Conservation (phyloP, 2,888 invertebrate species). For the Sinhomidia bicolor region DNA sequence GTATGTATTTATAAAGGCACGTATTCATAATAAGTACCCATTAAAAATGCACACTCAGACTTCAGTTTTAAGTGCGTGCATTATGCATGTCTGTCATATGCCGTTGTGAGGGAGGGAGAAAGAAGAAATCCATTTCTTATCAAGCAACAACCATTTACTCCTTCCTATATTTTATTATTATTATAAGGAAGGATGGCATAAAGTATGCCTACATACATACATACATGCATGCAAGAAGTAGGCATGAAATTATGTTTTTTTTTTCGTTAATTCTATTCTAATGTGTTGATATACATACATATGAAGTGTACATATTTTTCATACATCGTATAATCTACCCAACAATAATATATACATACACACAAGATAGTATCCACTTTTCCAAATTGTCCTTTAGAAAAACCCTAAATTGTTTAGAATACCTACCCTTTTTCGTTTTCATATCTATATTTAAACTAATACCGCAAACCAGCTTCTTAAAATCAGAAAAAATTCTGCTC, state of each 20-base stretch:
- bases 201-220: too few relatives aligned
- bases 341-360: too few relatives aligned
- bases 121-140: neutral
- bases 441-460: slow-evolving; percentile 31
- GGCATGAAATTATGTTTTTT: neutral
- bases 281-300: neutral
- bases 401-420: too few relatives aligned
- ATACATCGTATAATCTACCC: too few relatives aligned
- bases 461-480: neutral
- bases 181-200: too few relatives aligned
- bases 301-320: neutral
- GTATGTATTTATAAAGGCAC: neutral
- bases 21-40: slow-evolving; percentile 42
- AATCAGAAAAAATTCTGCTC: neutral
- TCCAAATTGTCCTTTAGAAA: neutral
- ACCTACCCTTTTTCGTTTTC: neutral
- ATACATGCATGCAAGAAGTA: too few relatives aligned
- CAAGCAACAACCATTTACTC: neutral
- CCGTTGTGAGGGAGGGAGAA: neutral
- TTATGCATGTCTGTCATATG: slow-evolving; percentile 59
- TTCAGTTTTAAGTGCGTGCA: slow-evolving; percentile 57
- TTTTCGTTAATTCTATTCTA: neutral
- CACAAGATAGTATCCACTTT: neutral
- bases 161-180: too few relatives aligned
- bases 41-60: slow-evolving; percentile 64